phyloP scores from a whole-genome alignment of 2,113 vertebrate species.

The Pteropus alecto region DNA sequence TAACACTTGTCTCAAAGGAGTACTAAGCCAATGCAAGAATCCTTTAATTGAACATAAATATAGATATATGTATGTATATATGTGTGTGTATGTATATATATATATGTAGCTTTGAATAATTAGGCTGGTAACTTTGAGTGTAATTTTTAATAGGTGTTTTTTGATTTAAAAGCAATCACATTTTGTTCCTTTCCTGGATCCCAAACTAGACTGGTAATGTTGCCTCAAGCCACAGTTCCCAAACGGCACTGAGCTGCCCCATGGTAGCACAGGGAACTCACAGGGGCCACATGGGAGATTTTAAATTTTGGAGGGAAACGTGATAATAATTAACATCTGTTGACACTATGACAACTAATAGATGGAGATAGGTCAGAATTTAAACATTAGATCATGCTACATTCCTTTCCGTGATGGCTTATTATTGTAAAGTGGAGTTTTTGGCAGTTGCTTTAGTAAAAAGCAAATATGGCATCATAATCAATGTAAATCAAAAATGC shows the following conservation, averaged over 20 bases:
- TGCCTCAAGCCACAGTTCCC: neutral
- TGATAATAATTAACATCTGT: neutral
- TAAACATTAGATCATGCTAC: neutral
- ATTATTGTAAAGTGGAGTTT: neutral
- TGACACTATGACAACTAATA: neutral
- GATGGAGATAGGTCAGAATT: neutral
- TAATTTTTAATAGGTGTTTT: neutral
- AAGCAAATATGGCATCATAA: neutral
- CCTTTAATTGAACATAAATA: neutral
- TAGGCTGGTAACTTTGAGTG: neutral
- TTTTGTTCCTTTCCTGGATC: neutral
- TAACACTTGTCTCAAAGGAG: neutral
- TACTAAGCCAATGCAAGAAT: neutral
- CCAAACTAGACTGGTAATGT: neutral
- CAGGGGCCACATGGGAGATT: neutral
- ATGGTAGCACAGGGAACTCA: neutral
- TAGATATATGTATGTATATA: too few relatives aligned
- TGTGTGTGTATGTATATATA: too few relatives aligned
- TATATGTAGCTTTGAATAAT: neutral
- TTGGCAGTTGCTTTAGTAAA: constrained; percentile 10
- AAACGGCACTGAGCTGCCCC: neutral
- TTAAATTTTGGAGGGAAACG: neutral
- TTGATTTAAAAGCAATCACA: neutral
- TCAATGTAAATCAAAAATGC: neutral
- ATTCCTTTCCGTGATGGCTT: neutral